Conservation (phyloP, 2,797 vertebrate genomes). For the Schizopygopsis malacanthus region DNA sequence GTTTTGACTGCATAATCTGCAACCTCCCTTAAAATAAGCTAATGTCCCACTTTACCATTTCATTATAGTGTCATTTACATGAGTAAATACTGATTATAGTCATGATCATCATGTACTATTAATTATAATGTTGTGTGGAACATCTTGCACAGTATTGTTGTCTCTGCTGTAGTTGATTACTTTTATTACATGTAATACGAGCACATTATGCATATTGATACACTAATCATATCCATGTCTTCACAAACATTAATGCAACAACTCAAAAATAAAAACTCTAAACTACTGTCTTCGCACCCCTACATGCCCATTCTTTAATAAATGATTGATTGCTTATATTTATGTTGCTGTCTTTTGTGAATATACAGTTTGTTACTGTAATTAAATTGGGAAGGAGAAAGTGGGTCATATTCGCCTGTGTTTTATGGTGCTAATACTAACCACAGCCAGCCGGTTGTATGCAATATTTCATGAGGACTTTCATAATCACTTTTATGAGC, state of each 20-base stretch:
- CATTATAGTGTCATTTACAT: constrained; percentile 5
- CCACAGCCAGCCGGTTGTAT: not conserved
- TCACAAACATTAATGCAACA: not conserved
- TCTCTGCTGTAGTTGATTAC: constrained; percentile 43
- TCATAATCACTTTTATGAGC: not conserved
- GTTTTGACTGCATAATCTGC: not conserved
- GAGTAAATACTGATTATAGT: constrained; percentile 6
- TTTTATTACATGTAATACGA: constrained; percentile 5
- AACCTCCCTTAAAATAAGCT: not conserved
- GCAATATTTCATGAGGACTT: constrained; percentile 16
- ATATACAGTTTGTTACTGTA: constrained; percentile 15
- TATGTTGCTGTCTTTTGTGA: constrained; percentile 26
- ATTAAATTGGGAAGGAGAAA: constrained; percentile 14
- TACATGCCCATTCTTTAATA: constrained; percentile 45
- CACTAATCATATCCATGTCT: not conserved
- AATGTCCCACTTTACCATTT: not conserved
- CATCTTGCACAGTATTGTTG: constrained; percentile 15
- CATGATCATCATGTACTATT: constrained; percentile 21
- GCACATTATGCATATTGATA: not conserved
- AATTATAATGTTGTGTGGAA: constrained; percentile 8
- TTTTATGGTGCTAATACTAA: not conserved
- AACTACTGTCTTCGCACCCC: not conserved
- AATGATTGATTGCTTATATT: constrained; percentile 46
- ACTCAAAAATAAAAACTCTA: constrained; percentile 1
- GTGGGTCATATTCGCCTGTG: not conserved